Percentiles rank a stretch among this genome's conserved stretches.
These are phyloP conservation scores for Parnassius glacialis DNA, from an alignment of 2,888 invertebrate species.

Conservation along the genomic window DNA sequence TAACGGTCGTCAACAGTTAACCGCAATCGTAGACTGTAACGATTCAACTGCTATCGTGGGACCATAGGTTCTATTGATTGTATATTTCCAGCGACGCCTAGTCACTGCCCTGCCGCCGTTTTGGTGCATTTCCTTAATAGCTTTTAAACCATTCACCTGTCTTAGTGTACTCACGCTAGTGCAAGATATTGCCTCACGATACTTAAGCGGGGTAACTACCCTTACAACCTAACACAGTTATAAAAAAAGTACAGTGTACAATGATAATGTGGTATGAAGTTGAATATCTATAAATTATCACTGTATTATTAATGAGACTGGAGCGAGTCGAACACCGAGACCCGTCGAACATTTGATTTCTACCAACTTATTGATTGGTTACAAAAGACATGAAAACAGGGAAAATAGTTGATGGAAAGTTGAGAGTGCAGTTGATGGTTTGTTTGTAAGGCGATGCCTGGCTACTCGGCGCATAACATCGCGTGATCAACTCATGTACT, in stretches of 20 bases:
- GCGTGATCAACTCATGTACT: constrained; percentile 52
- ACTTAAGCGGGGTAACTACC: neutral
- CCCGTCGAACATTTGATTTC: neutral
- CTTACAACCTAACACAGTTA: neutral
- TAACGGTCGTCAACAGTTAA: neutral
- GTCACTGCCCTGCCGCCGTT: constrained; percentile 33
- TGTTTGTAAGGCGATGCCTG: constrained; percentile 56
- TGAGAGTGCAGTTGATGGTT: constrained; percentile 39
- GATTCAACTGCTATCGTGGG: neutral
- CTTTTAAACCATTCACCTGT: constrained; percentile 24
- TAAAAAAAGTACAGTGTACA: neutral
- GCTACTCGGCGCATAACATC: constrained; percentile 50
- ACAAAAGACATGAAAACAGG: constrained; percentile 29
- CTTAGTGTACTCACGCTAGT: neutral
- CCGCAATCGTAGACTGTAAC: constrained; percentile 6
- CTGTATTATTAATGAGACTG: constrained; percentile 17
- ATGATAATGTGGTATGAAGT: neutral
- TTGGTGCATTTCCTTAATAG: constrained; percentile 56
- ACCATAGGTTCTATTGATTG: constrained; percentile 12
- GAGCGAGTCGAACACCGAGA: no score
- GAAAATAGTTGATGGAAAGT: constrained; percentile 43
- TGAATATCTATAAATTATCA: neutral
- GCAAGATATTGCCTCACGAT: neutral
- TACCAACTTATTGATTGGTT: constrained; percentile 20
- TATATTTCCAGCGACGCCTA: constrained; percentile 36